These are phyloP conservation scores for Rhizomys pruinosus DNA, from an alignment of 2,113 vertebrate species.

Conservation along the genomic window DNA sequence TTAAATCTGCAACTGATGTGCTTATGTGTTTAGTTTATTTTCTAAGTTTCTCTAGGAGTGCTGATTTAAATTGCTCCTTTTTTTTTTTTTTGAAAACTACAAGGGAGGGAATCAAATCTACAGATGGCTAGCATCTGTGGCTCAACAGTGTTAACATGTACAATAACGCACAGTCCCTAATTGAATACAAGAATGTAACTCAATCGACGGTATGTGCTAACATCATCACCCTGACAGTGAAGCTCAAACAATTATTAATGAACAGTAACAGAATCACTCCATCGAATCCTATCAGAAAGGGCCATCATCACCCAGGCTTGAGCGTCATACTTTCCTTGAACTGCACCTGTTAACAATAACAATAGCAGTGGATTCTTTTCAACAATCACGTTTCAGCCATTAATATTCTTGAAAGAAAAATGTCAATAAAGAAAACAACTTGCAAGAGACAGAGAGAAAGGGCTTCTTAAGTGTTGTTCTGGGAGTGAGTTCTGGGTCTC, in stretches of 20 bases:
- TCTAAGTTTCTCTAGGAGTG: constrained; percentile 65
- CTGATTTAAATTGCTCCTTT: constrained; percentile 78
- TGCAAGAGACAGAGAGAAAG: constrained; percentile 29
- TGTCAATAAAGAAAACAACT: background rate
- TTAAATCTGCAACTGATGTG: constrained; percentile 67
- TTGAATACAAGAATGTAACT: constrained; percentile 81
- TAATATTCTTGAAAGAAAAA: constrained; percentile 32
- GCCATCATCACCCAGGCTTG: background rate
- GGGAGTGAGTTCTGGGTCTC: constrained; percentile 44
- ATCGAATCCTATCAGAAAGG: constrained; percentile 55
- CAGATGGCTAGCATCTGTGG: constrained; percentile 80
- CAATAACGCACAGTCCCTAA: constrained; percentile 72
- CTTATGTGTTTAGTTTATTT: constrained; percentile 70
- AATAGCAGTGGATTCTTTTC: constrained; percentile 7
- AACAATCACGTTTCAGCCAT: background rate
- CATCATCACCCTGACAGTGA: constrained; percentile 73
- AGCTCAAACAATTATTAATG: constrained; percentile 78
- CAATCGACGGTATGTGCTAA: constrained; percentile 75
- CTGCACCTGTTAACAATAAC: constrained; percentile 50
- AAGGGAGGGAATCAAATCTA: constrained; percentile 64
- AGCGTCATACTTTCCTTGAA: background rate
- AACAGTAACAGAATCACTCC: constrained; percentile 61
- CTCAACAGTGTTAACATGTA: constrained; percentile 71
- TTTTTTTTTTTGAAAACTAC: constrained; percentile 63
- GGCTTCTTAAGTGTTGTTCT: background rate